Conservation (phyloP, 2,113 vertebrate genomes). For the Rhynchomys soricoides region DNA sequence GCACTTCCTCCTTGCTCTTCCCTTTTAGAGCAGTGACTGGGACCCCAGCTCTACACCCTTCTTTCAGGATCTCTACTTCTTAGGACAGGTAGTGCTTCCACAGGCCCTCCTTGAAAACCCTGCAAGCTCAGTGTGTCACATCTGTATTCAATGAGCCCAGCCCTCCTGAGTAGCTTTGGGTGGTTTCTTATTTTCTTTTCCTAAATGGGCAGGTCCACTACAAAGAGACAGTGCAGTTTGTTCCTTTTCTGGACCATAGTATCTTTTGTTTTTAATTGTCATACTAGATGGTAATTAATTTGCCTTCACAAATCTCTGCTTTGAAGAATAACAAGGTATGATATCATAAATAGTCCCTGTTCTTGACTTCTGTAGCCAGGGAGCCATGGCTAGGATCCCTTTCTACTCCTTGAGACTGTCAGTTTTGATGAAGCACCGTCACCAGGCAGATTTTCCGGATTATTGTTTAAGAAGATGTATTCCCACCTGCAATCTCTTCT, state of each 20-base stretch:
- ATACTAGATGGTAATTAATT: constrained; percentile 13
- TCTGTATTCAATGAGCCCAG: neutral
- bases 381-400: neutral
- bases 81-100: neutral
- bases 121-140: neutral
- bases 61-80: neutral
- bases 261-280: neutral
- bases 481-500: constrained; percentile 21
- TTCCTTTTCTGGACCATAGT: neutral
- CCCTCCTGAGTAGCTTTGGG: neutral
- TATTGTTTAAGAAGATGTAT: constrained; percentile 12
- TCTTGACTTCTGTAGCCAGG: neutral
- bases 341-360: neutral
- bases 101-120: neutral
- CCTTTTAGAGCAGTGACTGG: neutral
- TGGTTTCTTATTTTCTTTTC: neutral
- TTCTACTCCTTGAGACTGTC: constrained; percentile 1
- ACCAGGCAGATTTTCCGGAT: constrained; percentile 20
- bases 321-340: neutral
- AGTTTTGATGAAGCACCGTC: constrained; percentile 30
- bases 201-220: neutral
- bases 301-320: constrained; percentile 35
- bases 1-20: neutral
- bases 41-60: neutral
- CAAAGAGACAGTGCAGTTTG: neutral